A percentile compares a stretch with the other conserved stretches of the same genome.
These are phyloP conservation scores for Anolis apletophallus DNA, from an alignment of 2,797 vertebrate genomes.

Conservation along the genomic window DNA sequence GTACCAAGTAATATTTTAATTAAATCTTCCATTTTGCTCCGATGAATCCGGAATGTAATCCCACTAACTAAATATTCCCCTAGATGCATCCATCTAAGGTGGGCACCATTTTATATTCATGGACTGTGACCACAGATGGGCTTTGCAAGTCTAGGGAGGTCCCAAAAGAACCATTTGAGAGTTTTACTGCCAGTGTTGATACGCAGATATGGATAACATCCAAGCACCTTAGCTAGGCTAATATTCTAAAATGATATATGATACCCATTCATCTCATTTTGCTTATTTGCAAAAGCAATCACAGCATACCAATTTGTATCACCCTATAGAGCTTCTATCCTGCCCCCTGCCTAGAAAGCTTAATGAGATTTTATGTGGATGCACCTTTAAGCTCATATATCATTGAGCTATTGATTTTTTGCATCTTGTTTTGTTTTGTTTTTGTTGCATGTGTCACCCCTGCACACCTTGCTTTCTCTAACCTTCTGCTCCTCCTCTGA, in stretches of 20 bases:
- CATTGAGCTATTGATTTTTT: not conserved
- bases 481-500: not conserved
- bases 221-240: slow-evolving; percentile 67
- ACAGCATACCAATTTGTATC: slow-evolving; percentile 58
- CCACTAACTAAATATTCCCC: slow-evolving; percentile 57
- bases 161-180: slow-evolving; percentile 72
- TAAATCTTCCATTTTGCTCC: slow-evolving; percentile 66
- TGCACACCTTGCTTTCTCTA: not conserved
- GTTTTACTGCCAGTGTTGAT: slow-evolving; percentile 72
- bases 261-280: slow-evolving; percentile 65
- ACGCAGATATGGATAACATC: slow-evolving; percentile 71
- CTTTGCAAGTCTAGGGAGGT: slow-evolving; percentile 60
- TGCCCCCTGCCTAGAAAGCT: slow-evolving; percentile 27
- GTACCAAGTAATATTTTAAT: slow-evolving; percentile 72
- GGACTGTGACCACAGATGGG: slow-evolving; percentile 69
- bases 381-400: not conserved
- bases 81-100: slow-evolving; percentile 52
- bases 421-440: not conserved
- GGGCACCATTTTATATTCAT: slow-evolving; percentile 58
- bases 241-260: slow-evolving; percentile 69
- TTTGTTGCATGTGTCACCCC: not conserved
- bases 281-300: slow-evolving; percentile 56
- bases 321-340: slow-evolving; percentile 40
- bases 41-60: slow-evolving; percentile 59
- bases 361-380: slow-evolving; percentile 34